Base-by-base conservation (phyloP, 2,888 invertebrate genomes). In the Tachina lurida region DNA sequence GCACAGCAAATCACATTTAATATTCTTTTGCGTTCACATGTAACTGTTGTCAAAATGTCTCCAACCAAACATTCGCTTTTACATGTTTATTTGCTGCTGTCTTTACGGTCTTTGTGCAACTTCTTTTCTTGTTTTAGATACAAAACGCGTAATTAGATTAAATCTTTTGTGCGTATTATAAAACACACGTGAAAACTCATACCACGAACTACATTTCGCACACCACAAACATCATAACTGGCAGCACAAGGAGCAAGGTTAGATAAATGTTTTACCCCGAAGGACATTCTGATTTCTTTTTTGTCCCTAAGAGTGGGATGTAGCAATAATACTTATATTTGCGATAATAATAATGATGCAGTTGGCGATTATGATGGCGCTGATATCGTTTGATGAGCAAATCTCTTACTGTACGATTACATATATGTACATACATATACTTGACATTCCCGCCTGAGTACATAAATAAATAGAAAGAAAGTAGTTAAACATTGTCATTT, bases 131-230 rank as follows among this genome's bases (percentile, higher is more conserved):
- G 5, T 63, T 68, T 76, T 65, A 60, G 71, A 65, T 22, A 67
- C 52, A 76, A 79, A 86, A 73, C 71, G 79, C 71, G 79, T 83
- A 83, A 86, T 86, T 86, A 86, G 83, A 86, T 86, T 83, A 86
- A 83, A 83, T 80, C 73, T 83, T 54, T 65, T 76, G 71, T 86
- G 74, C 74, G 85, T 82, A 68, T 31, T 17, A 63, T 63, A 76
- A 82, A 75, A 70, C 22, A 76, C 82, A 83, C 71, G 77, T 83
- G 54, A 74, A 65, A 41, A 56, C 71, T 65, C 63, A 22, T 63
- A 19, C 63, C 22, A 45, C 17, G 10, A 54, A 56, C 19, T 17
- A 4, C 13, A 4, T 65, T 60, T 43, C 1, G 10, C 19, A 19
- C 52, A 19, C 0, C 41, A 52, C 1, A 22, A 8, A 43, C 41